phyloP scores from a whole-genome alignment of 2,888 invertebrate genomes.

The Drosophila pullipes region DNA sequence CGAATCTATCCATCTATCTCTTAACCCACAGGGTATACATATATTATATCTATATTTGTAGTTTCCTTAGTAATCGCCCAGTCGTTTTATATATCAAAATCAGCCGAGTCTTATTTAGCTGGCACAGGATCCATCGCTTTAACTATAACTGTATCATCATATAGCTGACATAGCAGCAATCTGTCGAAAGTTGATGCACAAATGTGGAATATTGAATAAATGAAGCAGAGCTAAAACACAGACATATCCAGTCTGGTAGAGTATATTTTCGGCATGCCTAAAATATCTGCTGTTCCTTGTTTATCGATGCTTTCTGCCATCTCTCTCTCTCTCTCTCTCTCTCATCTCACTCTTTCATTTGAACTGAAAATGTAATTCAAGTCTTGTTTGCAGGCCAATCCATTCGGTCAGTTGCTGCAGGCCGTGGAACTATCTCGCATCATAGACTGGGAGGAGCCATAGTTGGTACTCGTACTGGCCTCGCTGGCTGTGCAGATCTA shows the following conservation, averaged over 20 bases:
- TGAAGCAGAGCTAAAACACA: not conserved
- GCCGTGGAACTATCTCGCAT: slow-evolving; percentile 32
- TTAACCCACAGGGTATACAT: too few species aligned
- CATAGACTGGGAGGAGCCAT: slow-evolving; percentile 11
- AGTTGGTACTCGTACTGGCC: not conserved
- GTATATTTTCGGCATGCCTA: not conserved
- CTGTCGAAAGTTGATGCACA: not conserved
- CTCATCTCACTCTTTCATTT: not conserved
- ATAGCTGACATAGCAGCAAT: too few species aligned
- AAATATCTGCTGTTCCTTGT: not conserved
- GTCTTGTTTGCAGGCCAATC: slow-evolving; percentile 7
- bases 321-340: not conserved
- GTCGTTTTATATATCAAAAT: too few species aligned
- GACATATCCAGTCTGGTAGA: not conserved
- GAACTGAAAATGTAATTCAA: not conserved
- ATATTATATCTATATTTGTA: too few species aligned
- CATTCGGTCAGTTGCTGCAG: not conserved
- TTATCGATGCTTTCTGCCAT: not conserved
- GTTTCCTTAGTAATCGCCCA: too few species aligned
- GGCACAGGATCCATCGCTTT: too few species aligned
- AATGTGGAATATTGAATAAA: not conserved
- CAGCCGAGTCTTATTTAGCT: too few species aligned
- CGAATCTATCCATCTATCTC: too few species aligned
- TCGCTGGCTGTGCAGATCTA: not conserved
- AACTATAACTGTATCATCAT: too few species aligned